Percentiles rank a stretch among this genome's conserved stretches.
These are phyloP conservation scores for Cremastinae sp. DNA, from an alignment of 2,888 invertebrate genomes.

Conservation along the genomic window DNA sequence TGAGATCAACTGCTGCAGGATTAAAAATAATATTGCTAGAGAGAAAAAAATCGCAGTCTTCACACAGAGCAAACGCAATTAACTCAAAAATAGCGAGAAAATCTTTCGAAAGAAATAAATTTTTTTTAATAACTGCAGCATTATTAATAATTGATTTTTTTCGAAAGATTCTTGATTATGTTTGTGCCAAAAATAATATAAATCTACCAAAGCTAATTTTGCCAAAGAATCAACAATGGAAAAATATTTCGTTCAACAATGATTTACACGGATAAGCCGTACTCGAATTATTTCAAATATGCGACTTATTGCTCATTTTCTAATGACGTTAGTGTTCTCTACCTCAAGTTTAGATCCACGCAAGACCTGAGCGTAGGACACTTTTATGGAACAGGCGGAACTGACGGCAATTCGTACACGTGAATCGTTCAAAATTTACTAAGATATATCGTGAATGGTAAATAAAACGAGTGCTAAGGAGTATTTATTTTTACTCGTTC, in stretches of 20 bases:
- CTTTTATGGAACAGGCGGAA: slow-evolving; percentile 64
- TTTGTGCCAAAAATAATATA: slow-evolving; percentile 49
- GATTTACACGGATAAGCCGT: slow-evolving; percentile 47
- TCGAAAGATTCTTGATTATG: slow-evolving; percentile 23
- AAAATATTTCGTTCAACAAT: slow-evolving; percentile 20
- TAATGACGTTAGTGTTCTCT: slow-evolving; percentile 73
- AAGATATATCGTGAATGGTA: slow-evolving; percentile 33
- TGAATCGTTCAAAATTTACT: slow-evolving; percentile 43
- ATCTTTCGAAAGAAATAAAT: slow-evolving; percentile 2
- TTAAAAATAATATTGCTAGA: slow-evolving; percentile 50
- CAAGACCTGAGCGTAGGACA: slow-evolving; percentile 76
- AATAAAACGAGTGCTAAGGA: slow-evolving; percentile 31
- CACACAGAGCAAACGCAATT: slow-evolving; percentile 62
- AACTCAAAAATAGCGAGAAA: slow-evolving; percentile 18
- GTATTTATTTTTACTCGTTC: slow-evolving; percentile 29
- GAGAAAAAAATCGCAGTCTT: slow-evolving; percentile 6
- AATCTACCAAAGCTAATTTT: slow-evolving; percentile 22
- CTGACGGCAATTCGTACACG: slow-evolving; percentile 47
- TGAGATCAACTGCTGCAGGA: slow-evolving; percentile 40
- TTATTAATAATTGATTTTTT: slow-evolving; percentile 29
- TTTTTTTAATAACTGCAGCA: not conserved
- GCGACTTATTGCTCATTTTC: slow-evolving; percentile 60
- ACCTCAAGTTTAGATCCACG: slow-evolving; percentile 77
- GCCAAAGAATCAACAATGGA: not conserved
- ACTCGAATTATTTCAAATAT: slow-evolving; percentile 33